phyloP scores from a whole-genome alignment of 1,140 invertebrate species.

The Pseudobourletiella spinata region DNA sequence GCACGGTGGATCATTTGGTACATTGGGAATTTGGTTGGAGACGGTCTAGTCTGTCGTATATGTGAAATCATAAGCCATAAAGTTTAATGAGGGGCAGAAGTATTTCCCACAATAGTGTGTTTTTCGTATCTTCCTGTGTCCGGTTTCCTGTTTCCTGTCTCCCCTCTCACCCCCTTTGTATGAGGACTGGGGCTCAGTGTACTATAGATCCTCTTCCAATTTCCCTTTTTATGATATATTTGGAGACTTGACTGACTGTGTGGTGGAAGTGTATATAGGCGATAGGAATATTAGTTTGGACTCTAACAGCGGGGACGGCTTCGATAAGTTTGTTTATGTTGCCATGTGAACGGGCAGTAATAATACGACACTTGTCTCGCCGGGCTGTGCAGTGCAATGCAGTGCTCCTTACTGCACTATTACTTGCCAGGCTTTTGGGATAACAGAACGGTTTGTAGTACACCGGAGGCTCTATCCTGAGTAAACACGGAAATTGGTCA shows the following conservation, averaged over 20 bases:
- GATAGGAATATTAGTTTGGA: too few relatives aligned
- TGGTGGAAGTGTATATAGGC: too few relatives aligned
- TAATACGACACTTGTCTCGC: not conserved
- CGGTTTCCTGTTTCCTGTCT: constrained; percentile 12
- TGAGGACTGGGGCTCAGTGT: too few relatives aligned
- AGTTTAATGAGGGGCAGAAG: constrained; percentile 4
- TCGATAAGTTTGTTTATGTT: not conserved
- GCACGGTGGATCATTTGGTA: too few relatives aligned
- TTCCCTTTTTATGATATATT: not conserved
- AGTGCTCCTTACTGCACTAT: not conserved
- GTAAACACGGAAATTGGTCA: not conserved
- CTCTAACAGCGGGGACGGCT: not conserved
- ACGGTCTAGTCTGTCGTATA: too few relatives aligned
- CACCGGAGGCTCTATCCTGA: not conserved
- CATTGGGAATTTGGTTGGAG: too few relatives aligned
- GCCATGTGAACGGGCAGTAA: not conserved
- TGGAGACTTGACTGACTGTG: not conserved
- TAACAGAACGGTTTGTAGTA: not conserved
- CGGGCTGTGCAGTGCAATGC: too few relatives aligned
- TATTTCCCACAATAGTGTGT: not conserved
- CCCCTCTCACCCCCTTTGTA: too few relatives aligned
- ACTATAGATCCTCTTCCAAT: not conserved
- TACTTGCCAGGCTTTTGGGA: too few relatives aligned
- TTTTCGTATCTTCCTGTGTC: constrained; percentile 7
- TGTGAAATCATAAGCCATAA: not conserved